Base-by-base conservation (phyloP, 2,113 vertebrate species). In the Vidua chalybeata region DNA sequence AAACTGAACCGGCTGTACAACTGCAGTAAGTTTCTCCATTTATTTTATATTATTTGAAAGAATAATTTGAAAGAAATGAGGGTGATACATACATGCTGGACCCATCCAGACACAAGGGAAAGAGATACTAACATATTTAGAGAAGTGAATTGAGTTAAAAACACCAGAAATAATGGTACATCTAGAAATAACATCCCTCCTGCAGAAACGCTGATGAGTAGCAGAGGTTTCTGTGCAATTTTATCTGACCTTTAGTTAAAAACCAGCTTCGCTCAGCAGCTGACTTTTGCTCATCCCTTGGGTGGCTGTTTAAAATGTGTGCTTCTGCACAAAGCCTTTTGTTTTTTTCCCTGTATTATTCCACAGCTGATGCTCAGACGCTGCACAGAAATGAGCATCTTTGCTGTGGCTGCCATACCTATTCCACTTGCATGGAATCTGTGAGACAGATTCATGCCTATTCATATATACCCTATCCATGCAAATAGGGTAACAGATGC, bases 1-100 rank as follows among this genome's bases (percentile, higher is more conserved):
- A 99, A 99, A 89, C 94, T 99, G 91, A 98, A 98, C 96, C 98
- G 55, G 48, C 97, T 99, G 7, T 99, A 99, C 92, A 99, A 99
- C 72, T 99, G 99, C 97, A 97, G 99, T 99, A 98, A 93, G 99
- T 97, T 48, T 83, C 27, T 82, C 41, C 10, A 9, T 48, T 68
- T 56, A 45, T 49, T 80, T 82, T 12, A 39, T 35, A 15, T 13
- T 7, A 43, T 48, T 39, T 58, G 28, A 68, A 27, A 67, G 51
- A 48, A 69, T 27, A 6, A 19, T 37, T 59, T 62, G 56, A 54
- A 58, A 76, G 66, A 91, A 90, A 28, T 33, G 11, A 52, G 12
- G 13, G 22, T 23, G 46, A 35, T 63, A 33, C 7, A 7, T 20
- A 23, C 10, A 21, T 18, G 20, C 49, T 68, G 64, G n/a, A 87